A percentile compares a stretch with the other conserved stretches of the same genome.
These are phyloP conservation scores for Carapus acus DNA, from an alignment of 2,797 vertebrate species.

Conservation along the genomic window DNA sequence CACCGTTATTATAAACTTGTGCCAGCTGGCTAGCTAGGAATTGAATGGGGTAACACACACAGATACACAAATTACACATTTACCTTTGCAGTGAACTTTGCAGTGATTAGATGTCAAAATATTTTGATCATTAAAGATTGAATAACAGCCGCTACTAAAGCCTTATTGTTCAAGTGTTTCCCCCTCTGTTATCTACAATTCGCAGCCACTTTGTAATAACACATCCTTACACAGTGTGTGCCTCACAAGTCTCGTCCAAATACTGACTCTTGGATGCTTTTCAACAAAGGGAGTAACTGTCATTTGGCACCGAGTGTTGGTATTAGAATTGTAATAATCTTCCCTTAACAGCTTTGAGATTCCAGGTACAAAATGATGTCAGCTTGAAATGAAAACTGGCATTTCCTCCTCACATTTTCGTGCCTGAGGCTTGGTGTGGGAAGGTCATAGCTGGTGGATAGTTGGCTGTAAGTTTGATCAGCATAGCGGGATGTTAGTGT, in stretches of 20 bases:
- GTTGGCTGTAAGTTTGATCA: not conserved
- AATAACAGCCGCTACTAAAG: slow-evolving; percentile 27
- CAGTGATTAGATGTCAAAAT: slow-evolving; percentile 20
- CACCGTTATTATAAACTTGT: slow-evolving; percentile 48
- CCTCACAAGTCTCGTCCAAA: slow-evolving; percentile 31
- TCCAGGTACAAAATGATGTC: too few relatives aligned
- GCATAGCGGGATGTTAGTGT: slow-evolving; percentile 1
- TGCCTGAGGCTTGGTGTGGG: slow-evolving; percentile 8
- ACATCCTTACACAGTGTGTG: slow-evolving; percentile 35
- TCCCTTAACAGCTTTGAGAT: not conserved
- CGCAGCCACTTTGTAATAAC: slow-evolving; percentile 39
- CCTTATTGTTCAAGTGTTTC: not conserved
- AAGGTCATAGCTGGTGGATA: slow-evolving; percentile 5
- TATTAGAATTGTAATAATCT: slow-evolving; percentile 2
- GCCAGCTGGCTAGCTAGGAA: slow-evolving; percentile 39
- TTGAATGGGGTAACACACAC: slow-evolving; percentile 42
- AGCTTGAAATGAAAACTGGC: too few relatives aligned
- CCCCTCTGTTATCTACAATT: slow-evolving; percentile 14
- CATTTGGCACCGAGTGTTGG: slow-evolving; percentile 20
- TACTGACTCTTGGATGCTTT: slow-evolving; percentile 12
- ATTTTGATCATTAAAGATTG: slow-evolving; percentile 25
- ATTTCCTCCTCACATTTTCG: too few relatives aligned
- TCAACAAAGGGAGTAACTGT: slow-evolving; percentile 27
- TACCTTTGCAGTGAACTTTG: slow-evolving; percentile 13
- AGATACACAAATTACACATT: slow-evolving; percentile 27